Evolutionary conservation across 2,888 invertebrate species (phyloP).

Genomic region (Tineola bisselliella): DNA sequence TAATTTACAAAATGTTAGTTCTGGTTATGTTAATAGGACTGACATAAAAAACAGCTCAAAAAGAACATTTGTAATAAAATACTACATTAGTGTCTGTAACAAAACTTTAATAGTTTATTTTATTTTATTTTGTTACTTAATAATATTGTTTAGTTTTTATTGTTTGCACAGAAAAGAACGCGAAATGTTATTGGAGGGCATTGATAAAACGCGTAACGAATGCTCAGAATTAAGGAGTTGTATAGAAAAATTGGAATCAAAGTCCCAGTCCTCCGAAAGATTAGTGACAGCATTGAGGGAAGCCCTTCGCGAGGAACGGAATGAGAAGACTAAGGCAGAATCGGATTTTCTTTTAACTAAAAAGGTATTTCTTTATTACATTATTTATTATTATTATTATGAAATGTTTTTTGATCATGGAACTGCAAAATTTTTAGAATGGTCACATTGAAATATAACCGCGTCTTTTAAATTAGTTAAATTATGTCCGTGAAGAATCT

Average conservation of each 20-base stretch:
- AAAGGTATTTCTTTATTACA: constrained; percentile 28
- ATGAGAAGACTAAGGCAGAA: constrained; percentile 36
- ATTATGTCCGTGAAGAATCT: no score
- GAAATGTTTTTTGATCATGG: no score
- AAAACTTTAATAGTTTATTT: no score
- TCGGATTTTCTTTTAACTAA: constrained; percentile 26
- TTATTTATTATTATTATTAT: no score
- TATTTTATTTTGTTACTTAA: not conserved
- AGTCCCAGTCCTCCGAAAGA: constrained; percentile 34
- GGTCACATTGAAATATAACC: no score
- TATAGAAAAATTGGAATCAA: constrained; percentile 33
- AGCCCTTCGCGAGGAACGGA: constrained; percentile 43
- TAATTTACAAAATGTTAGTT: no score
- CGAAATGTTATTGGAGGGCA: constrained; percentile 31
- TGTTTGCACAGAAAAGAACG: constrained; percentile 36
- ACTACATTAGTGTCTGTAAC: no score
- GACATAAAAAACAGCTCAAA: no score
- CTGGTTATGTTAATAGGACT: no score
- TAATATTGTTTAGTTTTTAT: no score
- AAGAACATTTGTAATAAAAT: no score
- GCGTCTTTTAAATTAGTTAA: no score
- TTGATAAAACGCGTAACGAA: constrained; percentile 31
- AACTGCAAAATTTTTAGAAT: not conserved
- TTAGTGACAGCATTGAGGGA: constrained; percentile 43
- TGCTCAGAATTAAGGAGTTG: constrained; percentile 29